These are phyloP conservation scores for Eumeta japonica DNA, from an alignment of 1,140 invertebrate species.

Conservation along the genomic window DNA sequence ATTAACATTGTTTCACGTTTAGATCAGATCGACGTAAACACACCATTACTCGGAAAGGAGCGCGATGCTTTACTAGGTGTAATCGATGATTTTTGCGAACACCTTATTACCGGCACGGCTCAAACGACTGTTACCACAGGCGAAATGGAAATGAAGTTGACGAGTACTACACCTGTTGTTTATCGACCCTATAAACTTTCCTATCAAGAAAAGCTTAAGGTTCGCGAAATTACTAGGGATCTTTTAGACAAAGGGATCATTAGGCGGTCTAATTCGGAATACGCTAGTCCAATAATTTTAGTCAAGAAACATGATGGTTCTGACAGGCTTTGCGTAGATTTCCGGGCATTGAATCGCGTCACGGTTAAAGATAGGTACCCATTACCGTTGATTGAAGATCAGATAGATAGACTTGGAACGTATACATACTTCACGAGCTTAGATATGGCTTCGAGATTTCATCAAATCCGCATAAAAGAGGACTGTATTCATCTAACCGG, in stretches of 20 bases:
- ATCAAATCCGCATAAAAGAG: slow-evolving; percentile 30
- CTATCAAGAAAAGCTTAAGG: slow-evolving; percentile 10
- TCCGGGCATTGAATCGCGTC: slow-evolving; percentile 28
- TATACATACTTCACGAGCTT: slow-evolving; percentile 37
- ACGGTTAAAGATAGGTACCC: slow-evolving; percentile 33
- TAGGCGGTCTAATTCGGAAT: slow-evolving; percentile 18
- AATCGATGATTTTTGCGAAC: background rate
- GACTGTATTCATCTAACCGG: slow-evolving; percentile 30
- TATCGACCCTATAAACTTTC: slow-evolving; percentile 18
- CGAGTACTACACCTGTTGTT: slow-evolving; percentile 7
- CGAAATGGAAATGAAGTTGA: slow-evolving; percentile 17
- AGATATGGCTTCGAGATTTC: slow-evolving; percentile 48
- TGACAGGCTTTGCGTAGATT: slow-evolving; percentile 35
- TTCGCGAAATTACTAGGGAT: slow-evolving; percentile 16
- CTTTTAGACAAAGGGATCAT: slow-evolving; percentile 20
- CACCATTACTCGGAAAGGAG: slow-evolving; percentile 4
- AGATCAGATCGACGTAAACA: background rate
- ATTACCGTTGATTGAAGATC: slow-evolving; percentile 26
- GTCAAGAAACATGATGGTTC: slow-evolving; percentile 31
- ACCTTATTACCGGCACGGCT: slow-evolving; percentile 9
- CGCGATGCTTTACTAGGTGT: background rate
- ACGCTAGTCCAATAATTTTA: slow-evolving; percentile 25
- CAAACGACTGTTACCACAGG: slow-evolving; percentile 17
- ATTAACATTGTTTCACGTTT: background rate
- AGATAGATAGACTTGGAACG: slow-evolving; percentile 13